Evolutionary conservation across 2,113 vertebrate species (phyloP).

Genomic region (Neogale vison): DNA sequence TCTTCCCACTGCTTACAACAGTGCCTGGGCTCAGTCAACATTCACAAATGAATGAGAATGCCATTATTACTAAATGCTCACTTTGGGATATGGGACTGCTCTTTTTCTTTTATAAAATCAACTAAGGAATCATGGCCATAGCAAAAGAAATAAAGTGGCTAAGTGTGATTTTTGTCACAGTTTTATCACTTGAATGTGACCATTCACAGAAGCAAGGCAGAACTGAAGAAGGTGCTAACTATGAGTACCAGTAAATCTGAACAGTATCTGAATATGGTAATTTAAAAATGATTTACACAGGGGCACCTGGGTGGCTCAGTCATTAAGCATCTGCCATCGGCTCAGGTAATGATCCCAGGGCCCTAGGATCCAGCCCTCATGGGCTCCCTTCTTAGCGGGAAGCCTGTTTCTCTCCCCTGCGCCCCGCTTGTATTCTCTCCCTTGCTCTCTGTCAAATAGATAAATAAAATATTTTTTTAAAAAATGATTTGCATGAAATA

Average conservation of each 20-base stretch:
- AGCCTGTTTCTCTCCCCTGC: too few relatives aligned
- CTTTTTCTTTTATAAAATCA: not conserved
- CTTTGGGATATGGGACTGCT: not conserved
- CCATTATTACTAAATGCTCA: not conserved
- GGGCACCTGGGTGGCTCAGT: too few relatives aligned
- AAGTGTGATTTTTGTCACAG: not conserved
- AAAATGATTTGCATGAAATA: not conserved
- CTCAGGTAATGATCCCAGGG: too few relatives aligned
- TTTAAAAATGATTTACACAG: not conserved
- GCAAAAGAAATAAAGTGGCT: not conserved
- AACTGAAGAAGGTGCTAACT: not conserved
- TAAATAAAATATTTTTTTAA: too few relatives aligned
- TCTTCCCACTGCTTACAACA: not conserved
- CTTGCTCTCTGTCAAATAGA: too few relatives aligned
- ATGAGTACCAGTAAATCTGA: not conserved
- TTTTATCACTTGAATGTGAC: conserved; percentile 14
- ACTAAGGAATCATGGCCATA: not conserved
- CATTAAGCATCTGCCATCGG: too few relatives aligned
- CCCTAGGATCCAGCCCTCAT: too few relatives aligned
- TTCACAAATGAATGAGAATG: not conserved
- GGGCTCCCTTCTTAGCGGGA: too few relatives aligned
- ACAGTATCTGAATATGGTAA: not conserved
- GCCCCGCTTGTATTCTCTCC: too few relatives aligned
- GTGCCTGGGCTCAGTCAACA: not conserved
- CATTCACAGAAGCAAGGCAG: not conserved